Conservation (phyloP, 2,888 invertebrate genomes). For the Drosophila leonis region DNA sequence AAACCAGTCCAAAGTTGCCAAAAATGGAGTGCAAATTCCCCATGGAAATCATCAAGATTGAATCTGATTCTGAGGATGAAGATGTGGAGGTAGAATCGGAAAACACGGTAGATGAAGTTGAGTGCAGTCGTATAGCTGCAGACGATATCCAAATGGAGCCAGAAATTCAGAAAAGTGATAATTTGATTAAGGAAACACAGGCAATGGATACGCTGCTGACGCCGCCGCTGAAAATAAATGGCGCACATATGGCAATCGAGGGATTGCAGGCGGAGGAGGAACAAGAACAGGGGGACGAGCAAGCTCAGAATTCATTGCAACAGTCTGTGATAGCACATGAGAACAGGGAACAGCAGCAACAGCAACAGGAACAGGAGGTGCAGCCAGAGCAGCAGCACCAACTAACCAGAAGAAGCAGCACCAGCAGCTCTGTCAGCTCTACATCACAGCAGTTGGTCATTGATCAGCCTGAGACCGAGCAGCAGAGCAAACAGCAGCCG, state of each 20-base stretch:
- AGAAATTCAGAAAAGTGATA: conserved; percentile 14
- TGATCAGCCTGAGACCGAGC: conserved; percentile 82
- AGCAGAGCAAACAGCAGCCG: conserved; percentile 50
- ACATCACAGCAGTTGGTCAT: conserved; percentile 84
- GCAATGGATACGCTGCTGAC: conserved; percentile 1
- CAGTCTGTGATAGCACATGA: conserved; percentile 58
- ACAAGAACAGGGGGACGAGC: conserved; percentile 8
- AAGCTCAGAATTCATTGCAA: conserved; percentile 26
- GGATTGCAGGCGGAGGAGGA: background rate
- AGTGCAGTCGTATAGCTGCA: background rate
- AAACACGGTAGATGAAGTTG: background rate
- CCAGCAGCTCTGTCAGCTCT: conserved; percentile 73
- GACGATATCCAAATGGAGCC: background rate
- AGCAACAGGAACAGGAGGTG: background rate
- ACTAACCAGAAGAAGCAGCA: conserved; percentile 30
- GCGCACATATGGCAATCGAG: conserved; percentile 25
- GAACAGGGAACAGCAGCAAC: conserved; percentile 10
- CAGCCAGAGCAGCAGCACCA: conserved; percentile 4
- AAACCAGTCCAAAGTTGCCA: conserved; percentile 5
- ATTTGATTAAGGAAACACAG: conserved; percentile 11
- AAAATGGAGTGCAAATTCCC: conserved; percentile 16
- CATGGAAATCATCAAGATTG: conserved; percentile 47
- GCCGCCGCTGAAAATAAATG: conserved; percentile 39
- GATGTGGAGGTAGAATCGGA: conserved; percentile 10
- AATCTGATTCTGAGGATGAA: conserved; percentile 42